A percentile compares a stretch with the other conserved stretches of the same genome.
Evolutionary conservation across 2,888 invertebrate genomes (phyloP).

Genomic region (Cryptosula pallasiana): DNA sequence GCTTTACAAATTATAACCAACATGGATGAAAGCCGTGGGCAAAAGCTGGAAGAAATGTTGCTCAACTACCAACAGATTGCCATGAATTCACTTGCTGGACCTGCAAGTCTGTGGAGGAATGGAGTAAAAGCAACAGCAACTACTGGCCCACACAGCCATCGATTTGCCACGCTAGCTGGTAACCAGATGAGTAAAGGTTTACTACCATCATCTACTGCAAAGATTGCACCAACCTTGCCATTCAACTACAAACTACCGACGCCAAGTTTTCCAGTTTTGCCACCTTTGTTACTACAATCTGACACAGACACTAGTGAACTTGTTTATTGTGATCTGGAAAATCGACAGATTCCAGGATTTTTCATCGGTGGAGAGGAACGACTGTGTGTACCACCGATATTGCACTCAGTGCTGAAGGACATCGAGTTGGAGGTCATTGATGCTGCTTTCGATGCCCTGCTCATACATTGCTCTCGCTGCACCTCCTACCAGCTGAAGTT

Average conservation of each 20-base stretch:
- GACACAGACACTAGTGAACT: background rate
- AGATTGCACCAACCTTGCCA: background rate
- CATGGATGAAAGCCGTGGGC: background rate
- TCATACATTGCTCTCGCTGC: slow-evolving; percentile 90
- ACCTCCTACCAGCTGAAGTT: slow-evolving; percentile 87
- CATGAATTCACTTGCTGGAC: slow-evolving; percentile 9
- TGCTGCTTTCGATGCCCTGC: slow-evolving; percentile 82
- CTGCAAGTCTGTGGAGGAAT: background rate
- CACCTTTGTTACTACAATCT: background rate
- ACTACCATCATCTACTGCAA: background rate
- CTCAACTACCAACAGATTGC: background rate
- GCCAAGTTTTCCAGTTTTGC: background rate
- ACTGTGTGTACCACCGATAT: slow-evolving; percentile 88
- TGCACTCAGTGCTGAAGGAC: slow-evolving; percentile 77
- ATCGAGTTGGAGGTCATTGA: slow-evolving; percentile 83
- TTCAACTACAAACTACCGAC: background rate
- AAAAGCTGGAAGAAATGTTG: slow-evolving; percentile 13
- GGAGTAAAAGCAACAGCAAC: background rate
- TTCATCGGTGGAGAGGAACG: slow-evolving; percentile 91
- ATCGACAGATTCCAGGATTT: slow-evolving; percentile 89
- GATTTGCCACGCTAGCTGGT: background rate
- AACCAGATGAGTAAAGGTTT: slow-evolving; percentile 12
- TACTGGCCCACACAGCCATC: background rate
- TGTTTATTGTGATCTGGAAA: slow-evolving; percentile 61
- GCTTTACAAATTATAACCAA: background rate